Conservation (phyloP, 2,888 invertebrate genomes). For the Cephonodes hylas region DNA sequence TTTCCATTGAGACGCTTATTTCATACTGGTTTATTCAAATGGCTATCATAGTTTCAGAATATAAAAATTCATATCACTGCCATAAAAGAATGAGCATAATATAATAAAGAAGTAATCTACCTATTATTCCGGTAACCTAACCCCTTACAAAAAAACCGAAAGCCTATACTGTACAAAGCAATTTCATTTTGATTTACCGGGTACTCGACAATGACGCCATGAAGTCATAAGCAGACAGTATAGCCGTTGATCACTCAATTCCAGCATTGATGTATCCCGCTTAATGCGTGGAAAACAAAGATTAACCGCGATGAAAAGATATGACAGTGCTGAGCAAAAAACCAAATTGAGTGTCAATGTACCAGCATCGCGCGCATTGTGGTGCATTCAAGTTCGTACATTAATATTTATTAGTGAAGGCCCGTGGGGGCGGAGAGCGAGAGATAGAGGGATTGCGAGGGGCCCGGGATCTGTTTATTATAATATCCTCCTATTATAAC, state of each 20-base stretch:
- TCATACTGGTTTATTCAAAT: no score
- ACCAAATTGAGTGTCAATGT: slow-evolving; percentile 77
- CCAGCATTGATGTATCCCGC: background rate
- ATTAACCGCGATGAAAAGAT: slow-evolving; percentile 9
- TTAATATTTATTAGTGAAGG: slow-evolving; percentile 79
- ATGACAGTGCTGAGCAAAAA: slow-evolving; percentile 47
- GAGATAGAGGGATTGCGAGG: slow-evolving; percentile 49
- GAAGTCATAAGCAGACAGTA: background rate
- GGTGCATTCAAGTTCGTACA: slow-evolving; percentile 74
- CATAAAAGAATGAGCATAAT: no score
- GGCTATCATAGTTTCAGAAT: no score
- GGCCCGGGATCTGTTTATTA: slow-evolving; percentile 77
- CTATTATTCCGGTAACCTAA: no score
- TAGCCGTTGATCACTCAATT: background rate
- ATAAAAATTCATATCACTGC: no score
- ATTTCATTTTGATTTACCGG: background rate
- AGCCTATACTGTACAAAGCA: no score
- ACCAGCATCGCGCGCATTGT: slow-evolving; percentile 73
- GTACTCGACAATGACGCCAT: background rate
- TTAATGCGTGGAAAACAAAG: slow-evolving; percentile 9
- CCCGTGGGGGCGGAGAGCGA: slow-evolving; percentile 29
- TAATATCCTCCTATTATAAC: slow-evolving; percentile 79
- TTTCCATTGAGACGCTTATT: no score
- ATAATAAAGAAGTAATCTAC: no score
- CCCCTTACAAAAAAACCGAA: no score